Evolutionary conservation across 2,797 vertebrate species (phyloP).

Genomic region (Hephaestus fuliginosus): DNA sequence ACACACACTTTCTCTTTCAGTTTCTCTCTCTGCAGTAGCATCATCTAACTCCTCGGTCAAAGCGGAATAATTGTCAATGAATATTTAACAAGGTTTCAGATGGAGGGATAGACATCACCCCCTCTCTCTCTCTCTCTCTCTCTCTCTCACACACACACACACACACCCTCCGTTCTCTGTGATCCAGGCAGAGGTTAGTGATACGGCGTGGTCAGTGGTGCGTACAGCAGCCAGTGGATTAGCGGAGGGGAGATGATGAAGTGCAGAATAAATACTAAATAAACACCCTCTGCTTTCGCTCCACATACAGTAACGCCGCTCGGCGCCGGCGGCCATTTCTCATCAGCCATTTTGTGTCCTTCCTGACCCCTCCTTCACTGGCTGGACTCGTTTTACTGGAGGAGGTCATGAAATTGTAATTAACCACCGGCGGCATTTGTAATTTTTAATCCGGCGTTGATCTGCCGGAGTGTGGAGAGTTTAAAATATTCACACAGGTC

Average conservation of each 20-base stretch:
- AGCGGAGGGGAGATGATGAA: slow-evolving; percentile 79
- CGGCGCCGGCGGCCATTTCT: slow-evolving; percentile 36
- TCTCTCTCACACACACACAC: slow-evolving; percentile 31
- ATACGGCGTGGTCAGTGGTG: slow-evolving; percentile 77
- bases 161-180: slow-evolving; percentile 34
- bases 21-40: slow-evolving; percentile 66
- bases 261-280: slow-evolving; percentile 84
- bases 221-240: slow-evolving; percentile 79
- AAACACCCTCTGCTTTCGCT: slow-evolving; percentile 71
- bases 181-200: slow-evolving; percentile 73
- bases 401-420: slow-evolving; percentile 75
- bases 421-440: slow-evolving; percentile 62
- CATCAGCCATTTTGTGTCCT: slow-evolving; percentile 63
- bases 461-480: slow-evolving; percentile 26
- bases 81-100: slow-evolving; percentile 90
- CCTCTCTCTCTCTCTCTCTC: slow-evolving; percentile 55
- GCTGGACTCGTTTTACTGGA: slow-evolving; percentile 48
- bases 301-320: slow-evolving; percentile 58
- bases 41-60: slow-evolving; percentile 86
- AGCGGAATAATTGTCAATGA: slow-evolving; percentile 91
- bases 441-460: slow-evolving; percentile 52
- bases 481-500: slow-evolving; percentile 62
- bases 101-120: slow-evolving; percentile 83
- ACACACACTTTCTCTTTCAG: slow-evolving; percentile 33
- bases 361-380: background rate